Evolutionary conservation across 2,888 invertebrate genomes (phyloP), one percentile per base, ranked within the genome.

Genomic region (Hypena proboscidalis): DNA sequence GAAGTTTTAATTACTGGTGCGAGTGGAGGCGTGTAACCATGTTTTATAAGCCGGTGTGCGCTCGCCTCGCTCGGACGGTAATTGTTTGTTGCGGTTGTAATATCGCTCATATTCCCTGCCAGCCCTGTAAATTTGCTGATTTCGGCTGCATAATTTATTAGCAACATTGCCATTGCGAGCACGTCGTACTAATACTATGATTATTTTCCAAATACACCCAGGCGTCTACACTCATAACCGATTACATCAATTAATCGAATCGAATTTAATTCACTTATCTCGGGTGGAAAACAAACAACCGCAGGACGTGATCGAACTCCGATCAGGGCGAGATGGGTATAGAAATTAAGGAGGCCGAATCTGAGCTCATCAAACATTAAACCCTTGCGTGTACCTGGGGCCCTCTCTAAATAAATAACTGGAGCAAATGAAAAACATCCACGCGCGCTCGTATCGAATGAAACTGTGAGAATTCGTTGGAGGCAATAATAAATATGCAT

Each of bases 401-500:
- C 73, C 72, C 68, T 67, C 67, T 74, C 83, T 85, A 85, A 86
- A 87, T 86, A 90, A 90, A 89, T 89, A 87, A 83, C 72, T 70
- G 63, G 65, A 77, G 77, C 76, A 84, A 87, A 89, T 87, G 87
- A 90, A 90, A 90, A 90, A 90, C 87, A 83, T 72, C 79, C 81
- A 80, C 81, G 81, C 82, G 70, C 57, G 61, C 54, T 68, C 55
- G 71, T 69, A 80, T 81, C 76, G 83, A 83, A 81, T 48, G 53
- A 63, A 60, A 58, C 81, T 73, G 82, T 83, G 86, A 80, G 87
- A 85, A 87, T 86, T 85, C 80, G 83, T 77, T 66, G 80, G 83
- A 79, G 80, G 80, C 74, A 74, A 82, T 85, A 83, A 90, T 90
- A 89, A 90, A 90, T 90, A 90, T 90, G 90, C 90, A 90, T 88